These are phyloP conservation scores for Folsomia candida DNA, from an alignment of 2,888 invertebrate genomes.

Conservation along the genomic window DNA sequence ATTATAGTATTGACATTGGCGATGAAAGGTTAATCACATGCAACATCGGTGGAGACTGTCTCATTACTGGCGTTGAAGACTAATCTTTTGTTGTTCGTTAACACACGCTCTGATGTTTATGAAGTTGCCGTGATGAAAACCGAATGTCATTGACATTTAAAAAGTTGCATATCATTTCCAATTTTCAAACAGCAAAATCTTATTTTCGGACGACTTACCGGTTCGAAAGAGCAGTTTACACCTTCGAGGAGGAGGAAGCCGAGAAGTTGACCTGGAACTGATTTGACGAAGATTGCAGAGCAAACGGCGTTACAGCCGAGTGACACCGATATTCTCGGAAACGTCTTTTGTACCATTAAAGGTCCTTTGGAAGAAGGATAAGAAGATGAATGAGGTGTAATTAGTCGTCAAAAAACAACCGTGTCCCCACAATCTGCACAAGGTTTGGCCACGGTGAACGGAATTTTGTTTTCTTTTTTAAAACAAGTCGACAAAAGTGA, in stretches of 20 bases:
- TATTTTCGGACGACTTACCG: slow-evolving; percentile 36
- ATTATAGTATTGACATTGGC: too few relatives aligned
- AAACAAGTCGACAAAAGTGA: too few relatives aligned
- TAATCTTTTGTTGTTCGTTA: too few relatives aligned
- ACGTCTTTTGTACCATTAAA: slow-evolving; percentile 43
- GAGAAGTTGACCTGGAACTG: slow-evolving; percentile 36
- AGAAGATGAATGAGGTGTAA: not conserved
- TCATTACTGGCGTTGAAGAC: too few relatives aligned
- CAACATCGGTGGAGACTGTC: too few relatives aligned
- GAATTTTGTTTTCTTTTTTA: not conserved
- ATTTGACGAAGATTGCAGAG: slow-evolving; percentile 33
- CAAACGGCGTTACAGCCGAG: slow-evolving; percentile 21
- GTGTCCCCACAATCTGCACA: not conserved
- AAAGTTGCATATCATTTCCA: too few relatives aligned
- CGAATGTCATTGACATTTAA: too few relatives aligned
- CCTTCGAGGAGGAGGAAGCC: slow-evolving; percentile 28
- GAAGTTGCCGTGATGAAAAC: too few relatives aligned
- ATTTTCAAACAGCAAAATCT: too few relatives aligned
- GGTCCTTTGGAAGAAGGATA: not conserved
- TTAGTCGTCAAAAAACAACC: not conserved
- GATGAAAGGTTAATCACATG: too few relatives aligned
- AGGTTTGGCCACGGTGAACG: not conserved
- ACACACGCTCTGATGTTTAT: too few relatives aligned
- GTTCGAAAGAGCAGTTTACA: slow-evolving; percentile 37
- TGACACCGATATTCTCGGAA: slow-evolving; percentile 42